Base-by-base conservation (phyloP, 1,140 invertebrate genomes). In the Saccostrea echinata region DNA sequence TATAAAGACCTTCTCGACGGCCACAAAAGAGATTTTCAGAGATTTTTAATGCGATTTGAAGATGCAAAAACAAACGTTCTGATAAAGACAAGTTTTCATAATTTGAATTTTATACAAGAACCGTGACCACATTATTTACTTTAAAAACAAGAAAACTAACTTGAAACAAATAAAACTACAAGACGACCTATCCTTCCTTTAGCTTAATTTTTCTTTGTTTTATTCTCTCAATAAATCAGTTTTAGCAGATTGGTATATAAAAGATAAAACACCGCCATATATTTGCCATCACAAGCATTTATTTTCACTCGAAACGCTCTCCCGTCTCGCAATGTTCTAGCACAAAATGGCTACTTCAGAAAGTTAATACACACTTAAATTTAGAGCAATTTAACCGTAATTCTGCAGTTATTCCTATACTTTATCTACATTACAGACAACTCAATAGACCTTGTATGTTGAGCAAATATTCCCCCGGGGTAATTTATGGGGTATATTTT, bases 341-440 rank as follows among this genome's bases (percentile, higher is more conserved):
- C 27, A 33, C 24, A 76, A 33, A 76, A 76, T 76, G 68, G 68
- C 68, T 76, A 76, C 68, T 76, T 76, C 68, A 76, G 68, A 76
- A 33, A 76, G 68, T 76, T 76, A 76, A 76, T 76, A 76, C 68
- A 76, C 68, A 76, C 68, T 76, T 30, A 76, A 76, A 76, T 76
- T 76, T 76, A 27, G 27, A 33, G 68, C 68, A 76, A 76, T 76
- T 76, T 76, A 76, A 16, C 27, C 68, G 68, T 76, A 76, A 76
- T 76, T 76, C 30, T 24, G 27, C 68, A 12, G 68, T 76, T 76
- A 76, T 76, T 76, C 68, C 68, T 76, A 76, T 16, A 76, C 68
- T 76, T 76, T 76, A 76, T 76, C 68, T 76, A 76, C 27, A 11
- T 9, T 30, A 76, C 68, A 76, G 68, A 76, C 27, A 76, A 30